These are phyloP conservation scores for Luperina testacea DNA, from an alignment of 2,888 invertebrate species.

Conservation along the genomic window DNA sequence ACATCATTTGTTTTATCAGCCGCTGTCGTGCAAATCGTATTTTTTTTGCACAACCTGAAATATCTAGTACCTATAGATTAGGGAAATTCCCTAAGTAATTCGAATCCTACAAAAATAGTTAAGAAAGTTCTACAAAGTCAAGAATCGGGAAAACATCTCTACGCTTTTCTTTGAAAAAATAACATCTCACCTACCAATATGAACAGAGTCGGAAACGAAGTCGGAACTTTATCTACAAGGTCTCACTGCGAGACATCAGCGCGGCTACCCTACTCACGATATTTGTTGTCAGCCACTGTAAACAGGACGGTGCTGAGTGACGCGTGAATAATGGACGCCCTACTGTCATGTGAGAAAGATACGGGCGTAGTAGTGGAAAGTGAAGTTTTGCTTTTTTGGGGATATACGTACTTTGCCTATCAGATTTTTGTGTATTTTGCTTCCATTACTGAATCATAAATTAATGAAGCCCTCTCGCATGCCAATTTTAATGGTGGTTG, in stretches of 20 bases:
- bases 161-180: not conserved
- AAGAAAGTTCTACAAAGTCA: not conserved
- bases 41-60: not conserved
- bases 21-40: not conserved
- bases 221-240: constrained; percentile 44
- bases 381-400: constrained; percentile 1
- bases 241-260: constrained; percentile 47
- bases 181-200: constrained; percentile 22
- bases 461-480: not conserved
- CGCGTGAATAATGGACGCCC: constrained; percentile 65
- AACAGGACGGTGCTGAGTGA: constrained; percentile 64
- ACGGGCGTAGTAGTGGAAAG: constrained; percentile 3
- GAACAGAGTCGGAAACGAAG: constrained; percentile 21
- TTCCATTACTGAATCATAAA: not conserved
- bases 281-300: constrained; percentile 62
- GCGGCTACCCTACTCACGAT: constrained; percentile 67
- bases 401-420: not conserved
- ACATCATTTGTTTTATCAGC: no score
- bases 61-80: not conserved
- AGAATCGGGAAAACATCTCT: no score
- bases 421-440: not conserved
- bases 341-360: constrained; percentile 23
- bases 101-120: not conserved
- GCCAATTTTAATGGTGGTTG: not conserved
- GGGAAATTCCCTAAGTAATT: not conserved